Conservation (phyloP, 2,797 vertebrate genomes). For the Esox masquinongy region DNA sequence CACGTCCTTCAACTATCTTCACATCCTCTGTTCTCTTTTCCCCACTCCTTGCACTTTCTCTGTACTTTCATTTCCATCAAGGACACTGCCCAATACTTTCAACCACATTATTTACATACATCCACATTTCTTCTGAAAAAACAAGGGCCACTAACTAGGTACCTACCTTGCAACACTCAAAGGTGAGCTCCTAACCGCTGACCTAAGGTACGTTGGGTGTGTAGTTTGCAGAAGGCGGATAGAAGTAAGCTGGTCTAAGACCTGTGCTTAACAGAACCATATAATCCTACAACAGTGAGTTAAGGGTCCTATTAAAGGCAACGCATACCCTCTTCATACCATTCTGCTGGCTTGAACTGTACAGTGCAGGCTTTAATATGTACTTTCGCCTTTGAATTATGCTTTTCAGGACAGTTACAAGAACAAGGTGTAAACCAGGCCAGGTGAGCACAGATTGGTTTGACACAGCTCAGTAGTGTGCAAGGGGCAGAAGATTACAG, state of each 20-base stretch:
- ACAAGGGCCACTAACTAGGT: neutral
- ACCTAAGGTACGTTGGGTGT: constrained; percentile 34
- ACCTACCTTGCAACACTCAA: neutral
- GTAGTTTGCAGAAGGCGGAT: neutral
- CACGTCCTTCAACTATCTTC: too few species aligned
- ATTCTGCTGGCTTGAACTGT: neutral
- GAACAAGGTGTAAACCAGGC: neutral
- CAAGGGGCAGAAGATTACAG: neutral
- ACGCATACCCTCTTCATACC: neutral
- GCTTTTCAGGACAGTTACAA: neutral
- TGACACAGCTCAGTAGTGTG: neutral
- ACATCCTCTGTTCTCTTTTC: too few species aligned
- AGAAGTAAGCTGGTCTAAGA: constrained; percentile 20
- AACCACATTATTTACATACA: constrained; percentile 65
- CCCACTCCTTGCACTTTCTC: neutral
- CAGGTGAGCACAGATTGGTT: neutral
- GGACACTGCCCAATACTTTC: constrained; percentile 43
- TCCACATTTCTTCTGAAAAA: constrained; percentile 69
- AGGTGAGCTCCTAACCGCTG: constrained; percentile 22
- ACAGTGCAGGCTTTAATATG: neutral
- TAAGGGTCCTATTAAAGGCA: constrained; percentile 22
- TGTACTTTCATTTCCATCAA: constrained; percentile 64
- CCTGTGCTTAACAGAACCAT: constrained; percentile 28
- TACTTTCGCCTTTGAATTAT: constrained; percentile 8
- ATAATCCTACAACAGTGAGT: constrained; percentile 19